Percentiles rank a stretch among this genome's conserved stretches.
Conservation (phyloP, 2,113 vertebrate genomes). For the Polypterus bichir region DNA sequence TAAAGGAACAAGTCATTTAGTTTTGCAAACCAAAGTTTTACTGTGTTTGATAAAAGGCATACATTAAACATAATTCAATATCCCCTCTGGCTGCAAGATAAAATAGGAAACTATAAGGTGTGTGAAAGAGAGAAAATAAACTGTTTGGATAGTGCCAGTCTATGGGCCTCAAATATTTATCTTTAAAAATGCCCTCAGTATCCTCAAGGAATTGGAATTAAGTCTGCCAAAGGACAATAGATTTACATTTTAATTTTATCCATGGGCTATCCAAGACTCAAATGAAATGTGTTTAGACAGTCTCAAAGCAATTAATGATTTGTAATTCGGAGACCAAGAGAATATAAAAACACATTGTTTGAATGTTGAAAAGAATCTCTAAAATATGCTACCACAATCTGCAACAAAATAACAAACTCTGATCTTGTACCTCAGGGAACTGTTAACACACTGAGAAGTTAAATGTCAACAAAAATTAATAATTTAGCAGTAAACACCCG, state of each 20-base stretch:
- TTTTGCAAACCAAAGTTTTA: too few species aligned
- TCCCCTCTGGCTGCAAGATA: too few species aligned
- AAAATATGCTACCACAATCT: neutral
- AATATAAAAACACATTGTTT: neutral
- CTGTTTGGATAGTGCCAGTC: too few species aligned
- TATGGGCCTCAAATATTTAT: neutral
- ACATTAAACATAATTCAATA: too few species aligned
- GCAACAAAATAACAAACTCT: neutral
- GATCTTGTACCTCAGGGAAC: neutral
- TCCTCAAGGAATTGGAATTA: neutral
- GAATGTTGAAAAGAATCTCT: neutral
- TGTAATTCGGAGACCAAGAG: neutral
- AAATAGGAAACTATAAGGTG: too few species aligned
- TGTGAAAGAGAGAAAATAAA: too few species aligned
- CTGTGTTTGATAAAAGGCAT: too few species aligned
- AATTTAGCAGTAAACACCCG: neutral
- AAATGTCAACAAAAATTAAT: neutral
- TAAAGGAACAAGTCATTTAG: too few species aligned
- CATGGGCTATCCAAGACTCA: neutral
- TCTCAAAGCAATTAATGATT: neutral
- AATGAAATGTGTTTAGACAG: neutral
- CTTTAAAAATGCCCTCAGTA: neutral
- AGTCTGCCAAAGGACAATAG: neutral
- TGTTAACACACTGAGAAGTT: neutral
- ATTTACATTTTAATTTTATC: neutral